Evolutionary conservation across 2,888 invertebrate genomes (phyloP).

Genomic region (Aricia artaxerxes): DNA sequence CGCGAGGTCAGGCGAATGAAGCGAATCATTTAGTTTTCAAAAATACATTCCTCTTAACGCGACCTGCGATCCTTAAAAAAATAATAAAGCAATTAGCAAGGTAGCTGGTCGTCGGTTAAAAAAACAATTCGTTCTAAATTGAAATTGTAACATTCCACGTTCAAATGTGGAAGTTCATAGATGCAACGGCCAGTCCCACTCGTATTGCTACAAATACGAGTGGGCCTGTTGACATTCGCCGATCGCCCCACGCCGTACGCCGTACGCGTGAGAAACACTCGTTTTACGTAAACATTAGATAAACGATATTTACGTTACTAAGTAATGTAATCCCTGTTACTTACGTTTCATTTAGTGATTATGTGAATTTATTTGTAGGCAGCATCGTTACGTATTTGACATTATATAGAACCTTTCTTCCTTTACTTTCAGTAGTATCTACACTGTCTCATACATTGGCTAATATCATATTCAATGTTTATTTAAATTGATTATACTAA

Average conservation of each 20-base stretch:
- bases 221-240: slow-evolving; percentile 62
- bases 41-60: background rate
- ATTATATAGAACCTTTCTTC: too few species aligned
- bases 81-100: background rate
- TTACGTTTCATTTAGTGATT: background rate
- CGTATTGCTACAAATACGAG: slow-evolving; percentile 32
- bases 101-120: background rate
- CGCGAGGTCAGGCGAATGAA: too few species aligned
- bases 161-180: slow-evolving; percentile 2
- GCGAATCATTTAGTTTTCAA: too few species aligned
- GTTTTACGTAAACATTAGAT: slow-evolving; percentile 66
- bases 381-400: background rate
- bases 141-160: background rate
- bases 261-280: slow-evolving; percentile 63
- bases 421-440: too few species aligned
- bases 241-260: slow-evolving; percentile 49
- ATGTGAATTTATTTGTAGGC: background rate
- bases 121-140: background rate
- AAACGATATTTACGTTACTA: slow-evolving; percentile 23
- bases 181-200: slow-evolving; percentile 37
- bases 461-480: background rate
- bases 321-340: slow-evolving; percentile 1
- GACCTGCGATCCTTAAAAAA: background rate
- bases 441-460: background rate
- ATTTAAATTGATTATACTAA: background rate